Base-by-base conservation (phyloP, 1,140 invertebrate species). In the Diuraphis noxia region DNA sequence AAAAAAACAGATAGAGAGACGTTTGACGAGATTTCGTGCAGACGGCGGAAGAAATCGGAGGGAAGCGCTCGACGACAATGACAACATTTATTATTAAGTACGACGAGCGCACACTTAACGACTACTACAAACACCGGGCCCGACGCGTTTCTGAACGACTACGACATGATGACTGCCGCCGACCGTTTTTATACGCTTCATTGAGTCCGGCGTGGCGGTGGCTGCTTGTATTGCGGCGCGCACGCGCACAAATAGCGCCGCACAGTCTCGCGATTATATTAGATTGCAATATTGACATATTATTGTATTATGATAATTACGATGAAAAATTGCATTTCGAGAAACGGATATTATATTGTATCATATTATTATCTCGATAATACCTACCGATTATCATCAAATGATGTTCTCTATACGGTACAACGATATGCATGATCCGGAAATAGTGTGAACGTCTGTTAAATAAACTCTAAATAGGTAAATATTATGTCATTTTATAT, bases 21-120 rank as follows among this genome's bases (percentile, higher is more conserved):
- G 56, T 56, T 25, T 8, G 52, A 9, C 0, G 7, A 56, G 25
- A 25, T 56, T 25, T 56, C 25, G 8, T 23, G 25, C 52, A 56
- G 52, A 25, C 52, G 52, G 30, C 3, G 30, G 1, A n/a, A 13
- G 56, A 63, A 63, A 63, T 63, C 56, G 56, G 56, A 63, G n/a
- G 56, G 56, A 63, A 63, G 56, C 30, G 56, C 56, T 63, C 56
- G 30, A 21, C 52, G 52, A 30, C 23, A 25, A 21, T 23, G 23
- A 84, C 13, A 84, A 84, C 36, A n/a, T 25, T 13, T 38, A 85
- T 4, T 5, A 30, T 34, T 34, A 34, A 43, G 41, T 43, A 86
- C 43, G 84, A 86, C 84, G 46, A 23, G 84, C 85, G 49, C 46
- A 34, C 85, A 82, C 81, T 41, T 10, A 13, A 82, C 81, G 81